phyloP scores from a whole-genome alignment of 2,797 vertebrate genomes.

The Bradypodion ventrale region DNA sequence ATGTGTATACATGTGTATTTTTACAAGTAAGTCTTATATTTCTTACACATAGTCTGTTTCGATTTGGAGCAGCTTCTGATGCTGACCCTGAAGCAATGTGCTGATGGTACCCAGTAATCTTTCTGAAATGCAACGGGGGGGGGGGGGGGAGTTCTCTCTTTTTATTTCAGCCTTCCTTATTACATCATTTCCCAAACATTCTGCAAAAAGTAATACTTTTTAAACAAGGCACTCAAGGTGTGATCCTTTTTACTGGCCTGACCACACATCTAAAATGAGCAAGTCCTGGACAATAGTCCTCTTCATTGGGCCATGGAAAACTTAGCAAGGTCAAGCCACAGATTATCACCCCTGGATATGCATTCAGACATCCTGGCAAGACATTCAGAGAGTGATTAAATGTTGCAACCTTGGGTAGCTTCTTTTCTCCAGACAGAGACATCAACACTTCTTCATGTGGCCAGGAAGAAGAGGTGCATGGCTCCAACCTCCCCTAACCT shows the following conservation, averaged over 20 bases:
- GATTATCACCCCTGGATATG: conserved; percentile 51
- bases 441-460: conserved; percentile 15
- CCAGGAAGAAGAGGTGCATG: conserved; percentile 41
- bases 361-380: conserved; percentile 57
- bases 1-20: neutral
- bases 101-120: conserved; percentile 25
- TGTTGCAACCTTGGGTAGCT: conserved; percentile 39
- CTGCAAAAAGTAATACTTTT: conserved; percentile 54
- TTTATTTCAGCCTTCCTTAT: conserved; percentile 36
- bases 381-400: conserved; percentile 40
- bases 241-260: conserved; percentile 51
- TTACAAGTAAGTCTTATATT: conserved; percentile 25
- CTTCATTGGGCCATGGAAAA: conserved; percentile 57
- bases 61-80: conserved; percentile 13
- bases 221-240: conserved; percentile 50
- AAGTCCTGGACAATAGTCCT: conserved; percentile 54
- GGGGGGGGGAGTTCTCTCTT: neutral
- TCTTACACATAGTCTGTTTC: conserved; percentile 19
- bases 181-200: conserved; percentile 49
- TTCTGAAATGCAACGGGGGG: conserved; percentile 38
- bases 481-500: neutral
- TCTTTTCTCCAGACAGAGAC: conserved; percentile 46
- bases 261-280: conserved; percentile 51
- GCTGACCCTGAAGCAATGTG: conserved; percentile 35
- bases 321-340: conserved; percentile 60